Evolutionary conservation across 2,888 invertebrate genomes (phyloP).

Genomic region (Acleris sparsana): DNA sequence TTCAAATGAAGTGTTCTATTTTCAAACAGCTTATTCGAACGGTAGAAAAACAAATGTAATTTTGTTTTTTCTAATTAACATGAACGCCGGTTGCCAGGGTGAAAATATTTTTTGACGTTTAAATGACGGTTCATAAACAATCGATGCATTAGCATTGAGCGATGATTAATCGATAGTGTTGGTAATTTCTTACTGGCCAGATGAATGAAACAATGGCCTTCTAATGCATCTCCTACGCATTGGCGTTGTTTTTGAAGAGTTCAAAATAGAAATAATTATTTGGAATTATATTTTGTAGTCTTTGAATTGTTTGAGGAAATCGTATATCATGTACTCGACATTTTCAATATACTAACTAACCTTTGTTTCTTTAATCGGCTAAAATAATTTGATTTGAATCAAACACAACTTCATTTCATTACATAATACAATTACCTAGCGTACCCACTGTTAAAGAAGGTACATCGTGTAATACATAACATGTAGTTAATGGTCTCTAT

Average conservation of each 20-base stretch:
- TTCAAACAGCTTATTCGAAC: slow-evolving; percentile 46
- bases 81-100: slow-evolving; percentile 50
- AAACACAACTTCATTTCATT: slow-evolving; percentile 23
- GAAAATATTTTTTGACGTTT: slow-evolving; percentile 56
- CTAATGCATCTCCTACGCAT: slow-evolving; percentile 50
- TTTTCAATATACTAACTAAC: no score
- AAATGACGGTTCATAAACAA: slow-evolving; percentile 49
- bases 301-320: background rate
- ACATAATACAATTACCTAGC: background rate
- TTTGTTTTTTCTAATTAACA: slow-evolving; percentile 37
- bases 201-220: slow-evolving; percentile 52
- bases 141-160: slow-evolving; percentile 66
- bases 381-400: background rate
- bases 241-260: slow-evolving; percentile 11
- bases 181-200: slow-evolving; percentile 35
- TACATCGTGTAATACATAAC: background rate
- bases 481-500: background rate
- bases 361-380: no score
- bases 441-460: background rate
- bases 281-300: background rate
- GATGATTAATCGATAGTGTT: slow-evolving; percentile 59
- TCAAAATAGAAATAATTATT: slow-evolving; percentile 16
- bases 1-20: slow-evolving; percentile 67
- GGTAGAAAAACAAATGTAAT: slow-evolving; percentile 38
- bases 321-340: no score